A percentile compares a stretch with the other conserved stretches of the same genome.
These are phyloP conservation scores for Sclerurus mexicanus DNA, from an alignment of 2,113 vertebrate species.

Conservation along the genomic window DNA sequence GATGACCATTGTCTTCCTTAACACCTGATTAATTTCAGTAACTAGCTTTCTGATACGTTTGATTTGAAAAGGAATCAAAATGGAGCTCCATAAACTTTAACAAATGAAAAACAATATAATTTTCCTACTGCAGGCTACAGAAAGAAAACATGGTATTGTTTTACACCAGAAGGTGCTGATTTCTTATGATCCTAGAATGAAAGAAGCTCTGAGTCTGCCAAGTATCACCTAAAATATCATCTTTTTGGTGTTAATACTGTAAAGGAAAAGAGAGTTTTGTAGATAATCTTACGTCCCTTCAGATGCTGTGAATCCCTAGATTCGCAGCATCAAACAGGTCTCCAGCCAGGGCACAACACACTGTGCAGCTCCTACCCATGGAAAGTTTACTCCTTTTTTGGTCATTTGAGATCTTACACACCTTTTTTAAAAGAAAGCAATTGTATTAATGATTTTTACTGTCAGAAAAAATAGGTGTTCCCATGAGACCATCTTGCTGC, in stretches of 20 bases:
- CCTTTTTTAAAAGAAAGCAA: neutral
- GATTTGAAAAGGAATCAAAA: neutral
- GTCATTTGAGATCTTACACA: neutral
- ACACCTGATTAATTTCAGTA: neutral
- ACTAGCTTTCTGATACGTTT: neutral
- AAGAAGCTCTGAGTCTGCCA: neutral
- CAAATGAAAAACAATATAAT: neutral
- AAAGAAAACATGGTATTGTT: neutral
- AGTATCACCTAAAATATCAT: neutral
- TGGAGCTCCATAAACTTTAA: neutral
- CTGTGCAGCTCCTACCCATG: fast-evolving
- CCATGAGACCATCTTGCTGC: neutral
- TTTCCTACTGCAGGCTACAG: neutral
- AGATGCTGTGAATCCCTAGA: neutral
- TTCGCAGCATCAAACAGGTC: neutral
- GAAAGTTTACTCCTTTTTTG: neutral
- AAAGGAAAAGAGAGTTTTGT: neutral
- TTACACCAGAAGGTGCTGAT: neutral
- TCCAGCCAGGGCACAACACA: neutral
- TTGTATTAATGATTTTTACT: neutral
- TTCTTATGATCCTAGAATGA: neutral
- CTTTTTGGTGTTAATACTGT: neutral
- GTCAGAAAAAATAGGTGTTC: neutral
- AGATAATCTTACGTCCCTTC: neutral
- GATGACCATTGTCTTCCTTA: neutral